These are phyloP conservation scores for Coregonus sp. DNA, from an alignment of 2,797 vertebrate genomes.

Conservation along the genomic window DNA sequence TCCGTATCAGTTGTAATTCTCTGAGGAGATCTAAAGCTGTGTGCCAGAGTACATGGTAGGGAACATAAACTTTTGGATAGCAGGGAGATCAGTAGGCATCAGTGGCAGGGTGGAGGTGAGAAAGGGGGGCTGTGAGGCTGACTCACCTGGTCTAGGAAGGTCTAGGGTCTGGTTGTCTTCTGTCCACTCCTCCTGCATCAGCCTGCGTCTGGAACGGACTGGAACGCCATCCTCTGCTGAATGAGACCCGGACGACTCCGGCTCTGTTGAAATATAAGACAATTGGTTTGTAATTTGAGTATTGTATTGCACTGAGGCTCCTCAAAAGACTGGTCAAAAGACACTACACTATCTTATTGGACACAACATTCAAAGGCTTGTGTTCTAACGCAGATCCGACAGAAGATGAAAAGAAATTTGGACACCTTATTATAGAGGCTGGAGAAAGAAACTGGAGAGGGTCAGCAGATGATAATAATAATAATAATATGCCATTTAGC, in stretches of 20 bases:
- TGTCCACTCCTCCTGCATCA: slow-evolving; percentile 72
- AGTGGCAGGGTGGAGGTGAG: background rate
- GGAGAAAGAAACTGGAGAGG: background rate
- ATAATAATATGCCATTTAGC: no score
- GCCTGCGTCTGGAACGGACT: slow-evolving; percentile 66
- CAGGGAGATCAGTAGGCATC: slow-evolving; percentile 16
- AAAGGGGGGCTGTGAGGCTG: background rate
- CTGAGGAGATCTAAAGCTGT: background rate
- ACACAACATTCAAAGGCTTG: background rate
- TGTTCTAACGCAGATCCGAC: no score
- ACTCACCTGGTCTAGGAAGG: slow-evolving; percentile 75
- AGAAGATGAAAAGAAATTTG: background rate
- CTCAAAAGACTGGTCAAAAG: background rate
- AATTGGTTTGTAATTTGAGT: background rate
- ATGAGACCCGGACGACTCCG: slow-evolving; percentile 51
- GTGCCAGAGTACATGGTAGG: background rate
- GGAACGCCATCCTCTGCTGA: slow-evolving; percentile 41
- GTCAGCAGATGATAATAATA: no score
- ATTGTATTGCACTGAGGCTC: background rate
- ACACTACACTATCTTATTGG: no score
- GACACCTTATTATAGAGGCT: background rate
- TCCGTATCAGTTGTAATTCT: background rate
- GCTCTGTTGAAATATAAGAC: slow-evolving; percentile 56
- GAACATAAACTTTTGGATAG: background rate
- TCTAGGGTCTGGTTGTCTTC: slow-evolving; percentile 74